phyloP scores from a whole-genome alignment of 2,797 vertebrate genomes.

The Urosaurus nigricauda region DNA sequence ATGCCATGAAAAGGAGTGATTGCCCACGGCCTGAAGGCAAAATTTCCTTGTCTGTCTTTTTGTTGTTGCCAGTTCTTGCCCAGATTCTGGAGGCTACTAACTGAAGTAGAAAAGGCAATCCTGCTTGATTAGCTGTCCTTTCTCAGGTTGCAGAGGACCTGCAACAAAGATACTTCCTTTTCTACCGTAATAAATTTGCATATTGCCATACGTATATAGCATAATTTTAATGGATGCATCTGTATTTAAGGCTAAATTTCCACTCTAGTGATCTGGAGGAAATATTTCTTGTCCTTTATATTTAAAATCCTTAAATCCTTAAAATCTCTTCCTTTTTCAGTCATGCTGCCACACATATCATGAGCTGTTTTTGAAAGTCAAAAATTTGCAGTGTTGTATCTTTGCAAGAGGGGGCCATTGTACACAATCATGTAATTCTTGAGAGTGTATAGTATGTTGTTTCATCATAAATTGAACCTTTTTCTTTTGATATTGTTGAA shows the following conservation, averaged over 20 bases:
- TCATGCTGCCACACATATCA: neutral
- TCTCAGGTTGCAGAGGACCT: neutral
- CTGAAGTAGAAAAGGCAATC: neutral
- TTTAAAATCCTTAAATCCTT: too few species aligned
- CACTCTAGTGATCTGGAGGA: neutral
- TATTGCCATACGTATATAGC: neutral
- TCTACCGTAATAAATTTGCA: neutral
- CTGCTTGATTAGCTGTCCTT: neutral
- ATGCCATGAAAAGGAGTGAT: constrained; percentile 20
- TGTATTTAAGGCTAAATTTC: neutral
- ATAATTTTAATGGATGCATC: neutral
- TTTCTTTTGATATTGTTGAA: neutral
- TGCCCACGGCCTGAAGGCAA: neutral
- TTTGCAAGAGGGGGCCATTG: neutral
- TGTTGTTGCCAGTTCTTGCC: neutral
- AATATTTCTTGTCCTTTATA: neutral
- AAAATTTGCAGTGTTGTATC: neutral
- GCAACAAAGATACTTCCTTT: neutral
- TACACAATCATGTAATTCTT: neutral
- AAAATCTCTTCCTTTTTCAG: neutral
- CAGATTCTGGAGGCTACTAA: neutral
- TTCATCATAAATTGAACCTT: neutral
- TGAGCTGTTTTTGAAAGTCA: neutral
- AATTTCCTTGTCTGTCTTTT: constrained; percentile 11
- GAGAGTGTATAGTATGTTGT: neutral